Percentiles rank a stretch among this genome's conserved stretches.
Evolutionary conservation across 1,140 invertebrate genomes (phyloP).

Genomic region (Aphidius ervi): DNA sequence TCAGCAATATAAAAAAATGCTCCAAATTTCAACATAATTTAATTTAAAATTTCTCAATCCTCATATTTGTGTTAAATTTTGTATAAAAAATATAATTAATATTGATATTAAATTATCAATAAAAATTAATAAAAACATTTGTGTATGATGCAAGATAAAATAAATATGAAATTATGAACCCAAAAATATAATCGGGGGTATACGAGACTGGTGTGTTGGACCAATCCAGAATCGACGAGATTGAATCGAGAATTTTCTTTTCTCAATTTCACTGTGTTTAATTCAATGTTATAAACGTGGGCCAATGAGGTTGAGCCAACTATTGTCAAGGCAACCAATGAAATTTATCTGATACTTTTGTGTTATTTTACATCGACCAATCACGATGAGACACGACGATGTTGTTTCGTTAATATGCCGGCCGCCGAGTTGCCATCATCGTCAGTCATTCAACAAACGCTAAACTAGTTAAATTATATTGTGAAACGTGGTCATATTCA

Average conservation of each 20-base stretch:
- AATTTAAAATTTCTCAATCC: too few species aligned
- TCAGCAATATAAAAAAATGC: too few species aligned
- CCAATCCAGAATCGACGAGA: constrained; percentile 13
- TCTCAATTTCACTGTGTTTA: constrained; percentile 24
- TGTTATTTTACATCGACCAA: constrained; percentile 44
- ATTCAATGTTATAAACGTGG: constrained; percentile 45
- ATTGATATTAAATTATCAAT: background rate
- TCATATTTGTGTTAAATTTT: too few species aligned
- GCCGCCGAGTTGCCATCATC: constrained; percentile 32
- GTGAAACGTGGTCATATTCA: background rate
- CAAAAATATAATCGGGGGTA: constrained; percentile 5
- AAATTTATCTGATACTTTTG: constrained; percentile 32
- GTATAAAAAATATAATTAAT: background rate
- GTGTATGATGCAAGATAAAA: background rate
- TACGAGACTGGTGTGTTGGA: constrained; percentile 9
- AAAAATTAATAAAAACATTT: constrained; percentile 2
- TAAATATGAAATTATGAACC: constrained; percentile 4
- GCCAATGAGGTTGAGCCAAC: constrained; percentile 55
- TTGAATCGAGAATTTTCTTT: constrained; percentile 22
- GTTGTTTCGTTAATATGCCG: constrained; percentile 51
- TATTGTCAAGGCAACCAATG: constrained; percentile 41
- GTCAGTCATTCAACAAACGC: constrained; percentile 43
- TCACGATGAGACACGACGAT: constrained; percentile 52
- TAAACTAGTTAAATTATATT: constrained; percentile 19
- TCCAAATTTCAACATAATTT: too few species aligned